Base-by-base conservation (phyloP, 2,113 vertebrate genomes). In the Hoplias malabaricus region DNA sequence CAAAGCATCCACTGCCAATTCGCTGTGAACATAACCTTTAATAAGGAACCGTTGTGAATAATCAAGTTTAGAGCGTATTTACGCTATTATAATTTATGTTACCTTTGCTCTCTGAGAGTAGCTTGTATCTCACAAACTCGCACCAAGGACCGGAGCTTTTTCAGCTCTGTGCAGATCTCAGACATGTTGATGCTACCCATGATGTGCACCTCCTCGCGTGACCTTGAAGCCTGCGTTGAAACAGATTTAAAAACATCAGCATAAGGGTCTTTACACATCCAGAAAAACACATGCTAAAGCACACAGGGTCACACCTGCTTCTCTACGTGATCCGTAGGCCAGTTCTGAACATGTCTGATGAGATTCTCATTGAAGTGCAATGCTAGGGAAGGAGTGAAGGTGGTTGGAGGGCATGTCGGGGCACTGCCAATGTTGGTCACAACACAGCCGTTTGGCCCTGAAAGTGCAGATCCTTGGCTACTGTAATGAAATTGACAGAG, bases 41-140 rank as follows among this genome's bases (percentile, higher is more conserved):
- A n/a, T n/a, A n/a, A n/a, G n/a, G n/a, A n/a, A n/a, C n/a, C n/a
- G n/a, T n/a, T n/a, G n/a, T n/a, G n/a, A n/a, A n/a, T n/a, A n/a
- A 33, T 63, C 34, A 4, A 50, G 0, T 42, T 42, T 2, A 42
- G 9, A 14, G 33, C 21, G 2, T 40, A 23, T 16, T 19, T 40
- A 59, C 2, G 3, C 5, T 31, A 34, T 29, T 38, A 38, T 0
- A 6, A 1, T 9, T 25, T 29, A 27, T n/a, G 88, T 86, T 86
- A 99, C 98, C 98, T 98, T 91, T 98, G 96, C 88, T 99, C 98
- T 87, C 96, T 93, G 90, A 99, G 94, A 65, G 97, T 99, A 88
- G 98, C 98, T 94, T 99, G 97, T 86, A 99, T 98, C 92, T 99
- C 97, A 93, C 96, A 98, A 89, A 99, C 98, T 90, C 96, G 88